Conservation (phyloP, 2,797 vertebrate genomes). For the Ctenopoma kingsleyae region DNA sequence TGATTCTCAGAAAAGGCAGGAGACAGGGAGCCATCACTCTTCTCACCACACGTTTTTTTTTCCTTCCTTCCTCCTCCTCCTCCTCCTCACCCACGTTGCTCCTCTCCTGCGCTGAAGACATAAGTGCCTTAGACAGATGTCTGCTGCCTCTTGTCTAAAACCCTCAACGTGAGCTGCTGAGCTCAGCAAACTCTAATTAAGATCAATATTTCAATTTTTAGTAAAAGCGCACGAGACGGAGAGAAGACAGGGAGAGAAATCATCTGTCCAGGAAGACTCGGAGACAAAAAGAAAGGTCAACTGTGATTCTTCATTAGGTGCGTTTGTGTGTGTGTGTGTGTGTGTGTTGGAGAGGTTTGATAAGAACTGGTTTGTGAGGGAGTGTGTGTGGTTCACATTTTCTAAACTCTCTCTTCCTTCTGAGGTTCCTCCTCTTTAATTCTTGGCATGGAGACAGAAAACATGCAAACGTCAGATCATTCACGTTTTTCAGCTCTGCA, state of each 20-base stretch:
- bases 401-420: background rate
- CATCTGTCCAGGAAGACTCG: conserved; percentile 71
- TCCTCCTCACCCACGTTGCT: conserved; percentile 52
- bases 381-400: conserved; percentile 2
- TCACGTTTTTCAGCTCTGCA: background rate
- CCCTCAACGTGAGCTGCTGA: conserved; percentile 85
- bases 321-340: conserved; percentile 14
- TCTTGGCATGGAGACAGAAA: background rate
- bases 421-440: background rate
- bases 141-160: conserved; percentile 84
- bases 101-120: conserved; percentile 68
- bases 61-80: conserved; percentile 19
- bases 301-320: conserved; percentile 77
- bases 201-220: conserved; percentile 90
- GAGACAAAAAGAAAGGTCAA: conserved; percentile 83
- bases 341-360: conserved; percentile 10
- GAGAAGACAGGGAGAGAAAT: conserved; percentile 74
- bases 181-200: conserved; percentile 90
- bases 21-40: conserved; percentile 81
- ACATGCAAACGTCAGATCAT: background rate
- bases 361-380: background rate
- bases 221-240: conserved; percentile 81
- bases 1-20: conserved; percentile 76
- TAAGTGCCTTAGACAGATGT: conserved; percentile 86
- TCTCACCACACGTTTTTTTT: conserved; percentile 29